Conservation (phyloP, 2,113 vertebrate genomes). For the Leiothrix lutea region DNA sequence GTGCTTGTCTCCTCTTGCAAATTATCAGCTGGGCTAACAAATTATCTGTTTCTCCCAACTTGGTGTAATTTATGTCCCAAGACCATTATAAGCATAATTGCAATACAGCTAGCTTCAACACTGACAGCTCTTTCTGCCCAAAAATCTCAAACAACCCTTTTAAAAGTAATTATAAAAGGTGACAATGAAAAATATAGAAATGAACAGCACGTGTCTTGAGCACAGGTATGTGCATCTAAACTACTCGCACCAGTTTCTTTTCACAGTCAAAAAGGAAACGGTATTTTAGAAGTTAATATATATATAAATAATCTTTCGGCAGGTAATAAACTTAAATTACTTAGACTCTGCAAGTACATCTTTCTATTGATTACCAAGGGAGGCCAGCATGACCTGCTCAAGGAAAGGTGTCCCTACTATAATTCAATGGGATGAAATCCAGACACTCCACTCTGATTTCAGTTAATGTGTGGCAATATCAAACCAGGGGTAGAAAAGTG, state of each 20-base stretch:
- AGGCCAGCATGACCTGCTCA: neutral
- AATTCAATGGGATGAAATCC: neutral
- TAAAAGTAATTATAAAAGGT: neutral
- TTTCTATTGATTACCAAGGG: neutral
- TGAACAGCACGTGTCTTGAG: neutral
- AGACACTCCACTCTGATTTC: neutral
- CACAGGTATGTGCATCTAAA: neutral
- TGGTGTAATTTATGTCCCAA: neutral
- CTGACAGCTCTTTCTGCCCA: neutral
- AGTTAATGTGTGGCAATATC: neutral
- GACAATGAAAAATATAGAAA: neutral
- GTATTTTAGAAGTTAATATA: neutral
- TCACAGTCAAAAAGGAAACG: neutral
- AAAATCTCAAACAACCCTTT: neutral
- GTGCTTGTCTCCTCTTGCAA: neutral
- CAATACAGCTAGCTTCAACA: neutral
- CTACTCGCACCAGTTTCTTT: neutral
- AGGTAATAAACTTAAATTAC: neutral
- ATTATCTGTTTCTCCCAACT: neutral
- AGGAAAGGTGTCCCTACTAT: neutral
- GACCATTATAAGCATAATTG: neutral
- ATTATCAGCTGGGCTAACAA: neutral
- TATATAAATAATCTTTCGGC: neutral
- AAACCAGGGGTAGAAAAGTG: neutral
- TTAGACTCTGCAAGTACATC: neutral